These are phyloP conservation scores for Encarsia formosa DNA, from an alignment of 2,888 invertebrate genomes.

Conservation along the genomic window DNA sequence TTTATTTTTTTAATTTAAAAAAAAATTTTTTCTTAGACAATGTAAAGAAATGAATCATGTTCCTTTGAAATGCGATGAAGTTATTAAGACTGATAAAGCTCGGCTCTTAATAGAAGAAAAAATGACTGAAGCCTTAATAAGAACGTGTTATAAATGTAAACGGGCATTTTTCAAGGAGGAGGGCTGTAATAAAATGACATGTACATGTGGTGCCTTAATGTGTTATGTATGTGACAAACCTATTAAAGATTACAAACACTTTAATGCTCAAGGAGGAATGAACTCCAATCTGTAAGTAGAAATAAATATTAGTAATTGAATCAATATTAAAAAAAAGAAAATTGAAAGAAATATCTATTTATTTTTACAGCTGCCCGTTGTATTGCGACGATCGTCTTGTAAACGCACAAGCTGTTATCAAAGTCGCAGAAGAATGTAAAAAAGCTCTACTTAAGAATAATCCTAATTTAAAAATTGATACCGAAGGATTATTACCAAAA, in stretches of 20 bases:
- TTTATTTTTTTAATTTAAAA: not conserved
- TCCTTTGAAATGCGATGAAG: constrained; percentile 55
- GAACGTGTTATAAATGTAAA: constrained; percentile 41
- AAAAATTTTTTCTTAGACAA: constrained; percentile 25
- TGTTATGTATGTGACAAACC: constrained; percentile 51
- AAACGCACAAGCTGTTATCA: constrained; percentile 48
- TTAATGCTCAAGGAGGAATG: constrained; percentile 51
- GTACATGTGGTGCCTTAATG: constrained; percentile 44
- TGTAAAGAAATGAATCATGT: constrained; percentile 57
- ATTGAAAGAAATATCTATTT: too few species aligned
- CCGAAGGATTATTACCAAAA: constrained; percentile 34
- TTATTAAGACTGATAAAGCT: constrained; percentile 44
- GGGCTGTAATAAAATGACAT: constrained; percentile 40
- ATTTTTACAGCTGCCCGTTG: constrained; percentile 49
- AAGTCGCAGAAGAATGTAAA: constrained; percentile 47
- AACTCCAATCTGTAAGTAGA: constrained; percentile 40
- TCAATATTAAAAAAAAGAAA: too few species aligned
- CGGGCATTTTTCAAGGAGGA: constrained; percentile 42
- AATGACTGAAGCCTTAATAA: constrained; percentile 55
- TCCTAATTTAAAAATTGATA: constrained; percentile 47
- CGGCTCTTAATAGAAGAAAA: constrained; percentile 56
- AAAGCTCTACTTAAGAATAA: constrained; percentile 42
- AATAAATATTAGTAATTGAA: not conserved
- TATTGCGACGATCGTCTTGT: constrained; percentile 48
- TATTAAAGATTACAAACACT: constrained; percentile 56